A percentile compares a stretch with the other conserved stretches of the same genome.
phyloP scores from a whole-genome alignment of 2,113 vertebrate genomes.

The Nematolebias whitei region DNA sequence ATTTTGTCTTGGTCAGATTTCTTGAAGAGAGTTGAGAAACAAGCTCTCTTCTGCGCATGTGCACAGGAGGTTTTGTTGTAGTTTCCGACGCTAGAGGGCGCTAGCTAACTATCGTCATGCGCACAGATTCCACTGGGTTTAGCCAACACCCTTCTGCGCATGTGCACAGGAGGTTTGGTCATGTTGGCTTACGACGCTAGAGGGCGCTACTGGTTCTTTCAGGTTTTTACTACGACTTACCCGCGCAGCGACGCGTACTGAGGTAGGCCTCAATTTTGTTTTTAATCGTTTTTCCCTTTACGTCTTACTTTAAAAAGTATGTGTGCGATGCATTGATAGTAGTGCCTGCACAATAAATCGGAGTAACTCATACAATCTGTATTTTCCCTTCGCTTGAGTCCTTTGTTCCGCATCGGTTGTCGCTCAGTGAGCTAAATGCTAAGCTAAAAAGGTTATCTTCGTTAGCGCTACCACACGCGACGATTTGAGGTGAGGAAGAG shows the following conservation, averaged over 20 bases:
- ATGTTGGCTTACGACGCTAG: conserved; percentile 35
- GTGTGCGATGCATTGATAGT: neutral
- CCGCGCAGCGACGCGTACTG: conserved; percentile 59
- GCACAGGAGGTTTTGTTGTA: neutral
- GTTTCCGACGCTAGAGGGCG: no score
- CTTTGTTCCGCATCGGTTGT: conserved; percentile 6
- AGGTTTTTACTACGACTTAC: conserved; percentile 37
- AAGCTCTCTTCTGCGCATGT: no score
- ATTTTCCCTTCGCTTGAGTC: neutral
- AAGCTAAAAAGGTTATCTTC: conserved; percentile 31
- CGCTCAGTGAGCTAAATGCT: conserved; percentile 13
- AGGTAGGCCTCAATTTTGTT: conserved; percentile 68
- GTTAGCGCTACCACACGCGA: conserved; percentile 22
- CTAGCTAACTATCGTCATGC: no score
- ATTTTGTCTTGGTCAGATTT: no score
- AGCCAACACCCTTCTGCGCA: no score
- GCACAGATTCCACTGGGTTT: no score
- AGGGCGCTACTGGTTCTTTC: conserved; percentile 34
- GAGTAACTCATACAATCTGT: neutral
- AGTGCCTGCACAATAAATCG: fast-evolving
- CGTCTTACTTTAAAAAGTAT: fast-evolving
- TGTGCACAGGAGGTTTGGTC: neutral
- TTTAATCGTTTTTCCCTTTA: conserved; percentile 15
- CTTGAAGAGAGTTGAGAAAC: no score
- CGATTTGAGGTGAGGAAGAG: neutral